phyloP scores from a whole-genome alignment of 2,113 vertebrate species.

The Rattus rattus region DNA sequence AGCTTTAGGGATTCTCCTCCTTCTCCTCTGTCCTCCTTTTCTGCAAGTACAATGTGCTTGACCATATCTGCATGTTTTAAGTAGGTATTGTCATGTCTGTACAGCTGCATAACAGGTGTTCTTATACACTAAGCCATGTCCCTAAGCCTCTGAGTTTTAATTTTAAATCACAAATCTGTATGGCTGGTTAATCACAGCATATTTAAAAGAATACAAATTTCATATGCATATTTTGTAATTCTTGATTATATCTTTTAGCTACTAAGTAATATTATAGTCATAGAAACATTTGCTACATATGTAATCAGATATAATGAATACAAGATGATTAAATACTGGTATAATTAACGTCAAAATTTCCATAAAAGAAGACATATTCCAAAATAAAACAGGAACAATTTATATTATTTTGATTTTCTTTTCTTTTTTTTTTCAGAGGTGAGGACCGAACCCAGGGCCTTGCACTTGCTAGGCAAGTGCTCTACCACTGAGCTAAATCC shows the following conservation, averaged over 20 bases:
- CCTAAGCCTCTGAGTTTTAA: background rate
- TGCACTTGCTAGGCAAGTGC: no score
- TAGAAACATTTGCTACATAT: background rate
- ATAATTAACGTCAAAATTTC: background rate
- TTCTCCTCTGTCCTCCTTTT: no score
- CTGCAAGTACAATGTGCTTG: background rate
- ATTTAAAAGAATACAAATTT: background rate
- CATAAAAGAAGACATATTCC: background rate
- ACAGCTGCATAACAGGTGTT: background rate
- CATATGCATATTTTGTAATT: background rate
- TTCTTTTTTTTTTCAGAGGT: no score
- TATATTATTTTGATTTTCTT: background rate
- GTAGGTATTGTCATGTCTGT: background rate
- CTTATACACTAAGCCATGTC: background rate
- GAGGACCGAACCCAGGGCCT: no score
- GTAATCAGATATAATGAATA: constrained; percentile 19
- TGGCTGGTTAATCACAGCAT: background rate
- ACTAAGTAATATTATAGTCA: background rate
- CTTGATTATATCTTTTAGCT: background rate
- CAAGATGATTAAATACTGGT: background rate
- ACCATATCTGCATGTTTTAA: background rate
- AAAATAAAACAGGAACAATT: background rate
- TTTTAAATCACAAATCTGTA: background rate
- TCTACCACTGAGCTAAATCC: no score
- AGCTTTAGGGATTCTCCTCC: no score